Conservation (phyloP, 30 jellyfish, hydroid and myxozoan species). For the Aurelia sp. region DNA sequence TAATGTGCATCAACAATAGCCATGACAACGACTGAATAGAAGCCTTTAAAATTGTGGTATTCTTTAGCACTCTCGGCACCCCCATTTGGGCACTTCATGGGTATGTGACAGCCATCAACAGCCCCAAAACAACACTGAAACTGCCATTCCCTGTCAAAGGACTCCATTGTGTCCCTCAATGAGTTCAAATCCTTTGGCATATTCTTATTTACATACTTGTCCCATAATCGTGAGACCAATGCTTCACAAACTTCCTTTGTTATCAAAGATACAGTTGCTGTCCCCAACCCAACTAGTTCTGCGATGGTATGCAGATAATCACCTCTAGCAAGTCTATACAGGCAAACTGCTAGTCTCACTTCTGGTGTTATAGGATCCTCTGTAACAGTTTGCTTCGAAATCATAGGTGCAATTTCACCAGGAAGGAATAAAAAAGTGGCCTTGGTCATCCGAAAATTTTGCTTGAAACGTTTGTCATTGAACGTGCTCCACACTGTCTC, state of each 20-base stretch:
- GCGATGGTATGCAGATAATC: constrained; percentile 48
- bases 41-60: constrained; percentile 48
- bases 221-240: constrained; percentile 37
- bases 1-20: constrained; percentile 53
- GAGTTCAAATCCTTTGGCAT: constrained; percentile 4
- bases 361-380: constrained; percentile 57
- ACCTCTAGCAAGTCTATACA: constrained; percentile 53
- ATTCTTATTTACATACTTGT: constrained; percentile 6
- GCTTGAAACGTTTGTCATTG: constrained; percentile 29
- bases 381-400: constrained; percentile 22
- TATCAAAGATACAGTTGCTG: constrained; percentile 47
- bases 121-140: constrained; percentile 62
- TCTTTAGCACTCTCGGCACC: constrained; percentile 56
- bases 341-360: too few species aligned
- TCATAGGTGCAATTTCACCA: constrained; percentile 3
- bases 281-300: constrained; percentile 57
- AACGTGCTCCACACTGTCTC: constrained; percentile 23
- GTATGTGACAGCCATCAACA: constrained; percentile 64
- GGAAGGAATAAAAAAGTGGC: constrained; percentile 4
- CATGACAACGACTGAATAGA: constrained; percentile 39
- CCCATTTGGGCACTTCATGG: constrained; percentile 66
- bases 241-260: too few species aligned
- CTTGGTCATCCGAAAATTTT: constrained; percentile 26
- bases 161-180: constrained; percentile 23
- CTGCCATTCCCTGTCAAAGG: constrained; percentile 39